phyloP scores from a whole-genome alignment of 2,113 vertebrate species.

The Oreochromis tanganicae region DNA sequence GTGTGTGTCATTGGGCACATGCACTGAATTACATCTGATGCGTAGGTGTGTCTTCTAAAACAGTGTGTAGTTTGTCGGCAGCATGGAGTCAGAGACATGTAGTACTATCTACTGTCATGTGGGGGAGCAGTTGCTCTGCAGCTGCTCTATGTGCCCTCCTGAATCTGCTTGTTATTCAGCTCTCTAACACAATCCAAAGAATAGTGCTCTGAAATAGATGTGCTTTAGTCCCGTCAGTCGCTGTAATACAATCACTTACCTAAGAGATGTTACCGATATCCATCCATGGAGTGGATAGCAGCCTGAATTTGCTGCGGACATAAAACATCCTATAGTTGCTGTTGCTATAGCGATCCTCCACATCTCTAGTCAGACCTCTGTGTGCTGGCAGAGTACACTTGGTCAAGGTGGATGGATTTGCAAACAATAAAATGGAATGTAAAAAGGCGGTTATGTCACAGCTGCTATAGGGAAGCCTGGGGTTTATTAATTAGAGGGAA shows the following conservation, averaged over 20 bases:
- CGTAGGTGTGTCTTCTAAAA: conserved; percentile 8
- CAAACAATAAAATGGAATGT: neutral
- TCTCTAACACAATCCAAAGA: conserved; percentile 27
- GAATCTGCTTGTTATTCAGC: conserved; percentile 35
- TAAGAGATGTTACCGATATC: conserved; percentile 42
- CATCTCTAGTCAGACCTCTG: neutral
- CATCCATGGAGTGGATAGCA: conserved; percentile 9
- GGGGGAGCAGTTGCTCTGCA: conserved; percentile 59
- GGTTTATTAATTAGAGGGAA: neutral
- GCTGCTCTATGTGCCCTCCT: neutral
- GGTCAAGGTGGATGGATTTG: conserved; percentile 29
- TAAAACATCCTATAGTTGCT: conserved; percentile 1
- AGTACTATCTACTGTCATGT: conserved; percentile 21
- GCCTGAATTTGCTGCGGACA: neutral
- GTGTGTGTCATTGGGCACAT: neutral
- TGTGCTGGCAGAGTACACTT: neutral
- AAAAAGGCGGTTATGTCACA: neutral
- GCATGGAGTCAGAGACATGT: neutral
- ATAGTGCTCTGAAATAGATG: conserved; percentile 49
- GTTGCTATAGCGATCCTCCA: conserved; percentile 20
- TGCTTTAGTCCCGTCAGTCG: conserved; percentile 34
- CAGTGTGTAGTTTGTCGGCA: neutral
- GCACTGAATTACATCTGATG: conserved; percentile 28
- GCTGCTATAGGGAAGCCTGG: neutral
- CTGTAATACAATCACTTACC: conserved; percentile 58